phyloP scores from a whole-genome alignment of 2,113 vertebrate species.

The Vimba vimba region DNA sequence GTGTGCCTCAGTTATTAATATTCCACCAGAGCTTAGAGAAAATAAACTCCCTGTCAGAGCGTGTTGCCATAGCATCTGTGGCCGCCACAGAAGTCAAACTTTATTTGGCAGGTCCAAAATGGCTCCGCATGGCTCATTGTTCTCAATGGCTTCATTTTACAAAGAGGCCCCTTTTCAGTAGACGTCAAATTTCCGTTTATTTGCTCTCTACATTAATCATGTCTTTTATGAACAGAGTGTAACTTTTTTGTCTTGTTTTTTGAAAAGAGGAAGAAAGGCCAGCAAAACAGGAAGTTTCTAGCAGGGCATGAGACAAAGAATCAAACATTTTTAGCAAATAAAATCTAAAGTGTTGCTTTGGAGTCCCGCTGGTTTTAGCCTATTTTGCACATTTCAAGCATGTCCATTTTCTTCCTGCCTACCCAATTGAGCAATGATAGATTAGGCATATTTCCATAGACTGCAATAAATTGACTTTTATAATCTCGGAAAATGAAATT shows the following conservation, averaged over 20 bases:
- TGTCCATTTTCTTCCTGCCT: slow-evolving; percentile 46
- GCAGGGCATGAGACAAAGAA: slow-evolving; percentile 50
- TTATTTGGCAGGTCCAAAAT: slow-evolving; percentile 58
- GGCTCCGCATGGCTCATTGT: slow-evolving; percentile 64
- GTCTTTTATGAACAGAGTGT: slow-evolving; percentile 51
- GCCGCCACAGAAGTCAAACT: slow-evolving; percentile 64
- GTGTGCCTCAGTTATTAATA: slow-evolving; percentile 68
- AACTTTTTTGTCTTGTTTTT: slow-evolving; percentile 56
- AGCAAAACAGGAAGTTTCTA: slow-evolving; percentile 73
- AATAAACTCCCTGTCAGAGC: slow-evolving; percentile 71
- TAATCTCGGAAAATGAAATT: background rate
- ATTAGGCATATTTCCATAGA: slow-evolving; percentile 40
- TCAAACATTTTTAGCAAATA: slow-evolving; percentile 41
- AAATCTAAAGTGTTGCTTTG: slow-evolving; percentile 2
- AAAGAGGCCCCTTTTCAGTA: slow-evolving; percentile 65
- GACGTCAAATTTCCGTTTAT: slow-evolving; percentile 64
- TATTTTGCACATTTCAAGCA: slow-evolving; percentile 30
- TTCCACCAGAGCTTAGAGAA: slow-evolving; percentile 66
- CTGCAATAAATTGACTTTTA: slow-evolving; percentile 27
- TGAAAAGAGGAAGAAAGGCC: slow-evolving; percentile 55
- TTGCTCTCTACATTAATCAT: slow-evolving; percentile 63
- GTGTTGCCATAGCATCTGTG: slow-evolving; percentile 68
- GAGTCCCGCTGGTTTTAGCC: slow-evolving; percentile 33
- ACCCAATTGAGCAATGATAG: slow-evolving; percentile 46
- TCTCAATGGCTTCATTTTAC: slow-evolving; percentile 63